These are phyloP conservation scores for Subanguina moxae DNA, from an alignment of 1,140 invertebrate species.

Conservation along the genomic window DNA sequence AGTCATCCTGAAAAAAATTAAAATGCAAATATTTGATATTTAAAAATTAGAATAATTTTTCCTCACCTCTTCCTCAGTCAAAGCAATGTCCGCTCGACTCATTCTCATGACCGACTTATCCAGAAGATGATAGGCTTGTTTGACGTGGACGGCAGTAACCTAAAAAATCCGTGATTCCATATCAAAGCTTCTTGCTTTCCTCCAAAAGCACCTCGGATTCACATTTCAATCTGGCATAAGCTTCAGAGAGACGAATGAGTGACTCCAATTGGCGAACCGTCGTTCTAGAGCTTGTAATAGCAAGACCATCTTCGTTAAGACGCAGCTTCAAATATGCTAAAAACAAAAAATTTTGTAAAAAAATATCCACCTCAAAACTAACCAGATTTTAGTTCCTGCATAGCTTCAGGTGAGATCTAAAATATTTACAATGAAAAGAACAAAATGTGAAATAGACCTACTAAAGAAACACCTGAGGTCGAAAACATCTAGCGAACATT, in stretches of 20 bases:
- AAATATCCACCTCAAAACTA: too few relatives aligned
- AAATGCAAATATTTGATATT: constrained; percentile 8
- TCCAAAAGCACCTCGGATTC: constrained; percentile 62
- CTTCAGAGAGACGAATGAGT: constrained; percentile 90
- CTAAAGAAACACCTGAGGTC: constrained; percentile 75
- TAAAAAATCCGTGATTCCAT: constrained; percentile 1
- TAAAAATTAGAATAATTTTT: constrained; percentile 2
- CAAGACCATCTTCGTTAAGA: constrained; percentile 66
- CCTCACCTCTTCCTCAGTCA: constrained; percentile 71
- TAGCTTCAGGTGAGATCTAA: constrained; percentile 71
- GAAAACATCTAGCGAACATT: constrained; percentile 90
- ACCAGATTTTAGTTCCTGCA: constrained; percentile 73
- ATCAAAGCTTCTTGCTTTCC: constrained; percentile 7
- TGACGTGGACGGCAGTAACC: constrained; percentile 72
- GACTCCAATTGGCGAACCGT: constrained; percentile 96
- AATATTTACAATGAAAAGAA: constrained; percentile 6
- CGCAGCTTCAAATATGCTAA: constrained; percentile 75
- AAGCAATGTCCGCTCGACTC: constrained; percentile 90
- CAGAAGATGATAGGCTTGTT: constrained; percentile 86
- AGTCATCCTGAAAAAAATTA: constrained; percentile 27
- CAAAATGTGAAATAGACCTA: background rate
- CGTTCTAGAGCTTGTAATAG: constrained; percentile 65
- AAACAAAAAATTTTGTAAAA: too few relatives aligned
- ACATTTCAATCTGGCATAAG: constrained; percentile 90
- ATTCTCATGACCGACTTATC: constrained; percentile 97